These are phyloP conservation scores for Rhipidura dahli DNA, from an alignment of 2,113 vertebrate genomes.

Conservation along the genomic window DNA sequence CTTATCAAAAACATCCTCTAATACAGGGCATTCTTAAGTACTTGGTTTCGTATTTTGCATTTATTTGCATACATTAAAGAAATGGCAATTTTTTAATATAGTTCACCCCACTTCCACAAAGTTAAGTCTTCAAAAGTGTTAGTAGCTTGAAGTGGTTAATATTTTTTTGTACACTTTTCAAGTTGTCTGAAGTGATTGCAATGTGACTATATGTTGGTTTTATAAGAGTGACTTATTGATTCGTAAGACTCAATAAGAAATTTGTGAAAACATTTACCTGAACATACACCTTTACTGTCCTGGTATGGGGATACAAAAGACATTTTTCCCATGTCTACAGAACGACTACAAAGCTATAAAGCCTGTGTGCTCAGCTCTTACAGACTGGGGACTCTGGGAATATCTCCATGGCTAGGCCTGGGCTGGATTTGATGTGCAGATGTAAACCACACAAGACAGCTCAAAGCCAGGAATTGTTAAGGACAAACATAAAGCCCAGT, in stretches of 20 bases:
- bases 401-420: background rate
- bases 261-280: background rate
- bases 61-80: background rate
- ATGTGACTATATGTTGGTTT: background rate
- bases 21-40: background rate
- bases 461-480: background rate
- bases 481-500: background rate
- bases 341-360: background rate
- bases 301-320: background rate
- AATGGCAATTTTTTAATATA: background rate
- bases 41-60: background rate
- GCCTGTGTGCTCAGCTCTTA: background rate
- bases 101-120: background rate
- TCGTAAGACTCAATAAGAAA: background rate
- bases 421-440: background rate
- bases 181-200: background rate
- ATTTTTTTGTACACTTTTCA: background rate
- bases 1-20: background rate
- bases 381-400: fast-evolving
- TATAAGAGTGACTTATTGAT: background rate
- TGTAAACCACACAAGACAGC: background rate
- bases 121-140: background rate
- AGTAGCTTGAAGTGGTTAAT: background rate
- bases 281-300: background rate
- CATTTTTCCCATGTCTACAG: background rate